Evolutionary conservation across 2,888 invertebrate species (phyloP).

Genomic region (Synergus laeviventris): DNA sequence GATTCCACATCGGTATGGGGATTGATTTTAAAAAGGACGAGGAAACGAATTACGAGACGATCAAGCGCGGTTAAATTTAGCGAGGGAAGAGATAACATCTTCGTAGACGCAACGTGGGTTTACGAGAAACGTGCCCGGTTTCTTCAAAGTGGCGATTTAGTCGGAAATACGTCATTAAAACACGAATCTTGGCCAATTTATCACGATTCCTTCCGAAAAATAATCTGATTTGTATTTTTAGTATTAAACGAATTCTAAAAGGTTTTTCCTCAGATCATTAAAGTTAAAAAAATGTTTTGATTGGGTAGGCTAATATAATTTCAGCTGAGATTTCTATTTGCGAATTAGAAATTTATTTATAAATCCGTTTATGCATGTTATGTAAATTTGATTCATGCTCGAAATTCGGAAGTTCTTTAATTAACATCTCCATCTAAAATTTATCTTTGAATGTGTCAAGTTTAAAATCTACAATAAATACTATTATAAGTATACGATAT

Average conservation of each 20-base stretch:
- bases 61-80: constrained; percentile 30
- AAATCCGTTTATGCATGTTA: background rate
- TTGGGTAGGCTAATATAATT: background rate
- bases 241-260: constrained; percentile 8
- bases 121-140: constrained; percentile 33
- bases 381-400: too few relatives aligned
- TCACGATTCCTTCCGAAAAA: constrained; percentile 30
- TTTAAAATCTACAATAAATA: background rate
- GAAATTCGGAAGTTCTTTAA: too few relatives aligned
- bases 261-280: background rate
- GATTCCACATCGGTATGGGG: constrained; percentile 1
- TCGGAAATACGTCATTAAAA: constrained; percentile 32
- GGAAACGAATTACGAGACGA: constrained; percentile 19
- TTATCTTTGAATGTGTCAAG: too few relatives aligned
- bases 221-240: constrained; percentile 35
- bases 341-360: background rate
- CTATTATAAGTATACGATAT: background rate
- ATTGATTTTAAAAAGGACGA: constrained; percentile 31
- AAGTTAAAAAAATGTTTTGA: constrained; percentile 8
- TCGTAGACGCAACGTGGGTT: constrained; percentile 38
- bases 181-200: constrained; percentile 31
- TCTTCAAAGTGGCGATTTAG: constrained; percentile 35
- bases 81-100: constrained; percentile 30
- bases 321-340: background rate
- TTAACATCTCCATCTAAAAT: too few relatives aligned